Percentiles rank a stretch among this genome's conserved stretches.
phyloP scores from a whole-genome alignment of 2,797 vertebrate species.

The Poecilia wingei region DNA sequence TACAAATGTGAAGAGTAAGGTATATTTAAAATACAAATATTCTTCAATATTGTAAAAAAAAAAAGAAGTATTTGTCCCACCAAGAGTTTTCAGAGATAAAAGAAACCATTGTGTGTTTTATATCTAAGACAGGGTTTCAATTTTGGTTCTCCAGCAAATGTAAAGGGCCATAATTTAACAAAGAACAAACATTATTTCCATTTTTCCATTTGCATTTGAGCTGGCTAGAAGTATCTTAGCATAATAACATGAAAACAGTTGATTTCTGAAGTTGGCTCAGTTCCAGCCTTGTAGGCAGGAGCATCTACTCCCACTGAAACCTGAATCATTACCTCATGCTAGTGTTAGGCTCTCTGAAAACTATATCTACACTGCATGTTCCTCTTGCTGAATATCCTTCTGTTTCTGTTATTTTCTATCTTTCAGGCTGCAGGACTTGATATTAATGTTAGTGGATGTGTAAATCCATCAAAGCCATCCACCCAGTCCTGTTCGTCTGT shows the following conservation, averaged over 20 bases:
- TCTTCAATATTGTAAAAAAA: too few relatives aligned
- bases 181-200: not conserved
- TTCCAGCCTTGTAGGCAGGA: not conserved
- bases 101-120: not conserved
- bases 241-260: not conserved
- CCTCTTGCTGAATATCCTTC: not conserved
- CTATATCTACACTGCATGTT: not conserved
- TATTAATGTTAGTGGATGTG: conserved; percentile 28
- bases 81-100: not conserved
- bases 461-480: conserved; percentile 25
- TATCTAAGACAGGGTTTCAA: not conserved
- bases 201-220: not conserved
- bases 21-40: too few relatives aligned
- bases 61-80: too few relatives aligned
- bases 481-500: conserved; percentile 24
- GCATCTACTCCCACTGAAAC: conserved; percentile 26
- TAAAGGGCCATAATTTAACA: not conserved
- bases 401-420: conserved; percentile 23
- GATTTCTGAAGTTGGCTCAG: not conserved
- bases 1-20: not conserved
- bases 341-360: conserved; percentile 30
- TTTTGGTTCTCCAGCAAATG: not conserved
- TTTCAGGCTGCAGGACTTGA: conserved; percentile 49
- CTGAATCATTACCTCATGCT: conserved; percentile 11
- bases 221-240: not conserved